Evolutionary conservation across 2,113 vertebrate species (phyloP), one percentile per base, ranked within the genome.

Genomic region (Notarius lentiginosus): DNA sequence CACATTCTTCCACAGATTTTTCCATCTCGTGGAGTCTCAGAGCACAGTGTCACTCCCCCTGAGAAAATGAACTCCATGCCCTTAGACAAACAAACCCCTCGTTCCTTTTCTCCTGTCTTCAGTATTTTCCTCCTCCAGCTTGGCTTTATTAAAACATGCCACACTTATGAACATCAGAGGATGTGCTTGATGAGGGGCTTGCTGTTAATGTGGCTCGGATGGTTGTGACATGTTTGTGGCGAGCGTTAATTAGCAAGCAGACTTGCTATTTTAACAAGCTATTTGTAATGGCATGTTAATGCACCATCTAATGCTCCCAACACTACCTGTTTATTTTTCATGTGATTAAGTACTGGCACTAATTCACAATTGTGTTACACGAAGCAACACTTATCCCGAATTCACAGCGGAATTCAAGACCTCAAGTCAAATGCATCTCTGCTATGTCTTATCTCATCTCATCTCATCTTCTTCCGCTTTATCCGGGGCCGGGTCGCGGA

Each of bases 111-210:
- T 61, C 83, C 30, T 53, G 51, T 30, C 12, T n/a, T 34, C 27
- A 20, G 8, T n/a, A 27, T 58, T 51, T 47, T 66, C 15, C 79
- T 76, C 47, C 85, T 86, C 47, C 24, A 9, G 17, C 17, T 20
- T 65, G 68, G 11, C 70, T 76, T 87, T 83, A 76, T 81, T 81
- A 87, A 73, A 75, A 87, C 70, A 83, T 63, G 20, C 68, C 47
- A 76, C 47, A 63, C 58, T 53, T 76, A 34, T 30, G 63, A 51
- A 68, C 24, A 8, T 30, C n/a, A 56, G 73, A n/a, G 51, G 18
- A 75, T 17, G 12, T 53, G n/a, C 27, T 61, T 22, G n/a, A 51
- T 76, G 22, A 82, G 27, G 61, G 0, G n/a, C 51, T 30, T 15
- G 27, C 56, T 83, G 22, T 17, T 15, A 56, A 22, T 10, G 2